Evolutionary conservation across 2,797 vertebrate species (phyloP), one percentile per base, ranked within the genome.

Genomic region (Atherinosoma microstoma): DNA sequence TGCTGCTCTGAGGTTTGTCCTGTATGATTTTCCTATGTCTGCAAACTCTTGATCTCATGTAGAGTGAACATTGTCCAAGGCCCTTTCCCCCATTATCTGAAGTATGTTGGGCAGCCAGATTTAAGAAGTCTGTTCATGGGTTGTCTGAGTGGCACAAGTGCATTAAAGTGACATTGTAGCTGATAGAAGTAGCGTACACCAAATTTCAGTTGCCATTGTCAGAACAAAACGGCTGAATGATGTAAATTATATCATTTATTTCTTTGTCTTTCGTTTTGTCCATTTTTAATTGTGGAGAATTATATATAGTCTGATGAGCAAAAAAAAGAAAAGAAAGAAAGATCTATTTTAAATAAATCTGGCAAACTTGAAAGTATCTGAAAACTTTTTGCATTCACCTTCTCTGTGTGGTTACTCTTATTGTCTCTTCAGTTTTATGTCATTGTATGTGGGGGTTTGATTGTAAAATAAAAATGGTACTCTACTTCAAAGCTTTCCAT

Each of bases 381-480:
- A 29, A 53, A 54, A 54, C 24, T 27, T 54, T 54, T 22, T 29
- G 51, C 47, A 51, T 22, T 22, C 49, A 27, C 24, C 27, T 54
- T 16, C 27, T 15, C 27, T 6, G 5, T 16, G 6, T 16, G 27
- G 29, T 56, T 56, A 30, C 27, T 15, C 42, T 70, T 57, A 60
- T 27, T 42, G 32, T 66, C 40, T 1, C 16, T 64, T n/a, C 42
- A 18, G 20, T 74, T 47, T 61, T 34, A 51, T 58, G 58, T 67
- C 51, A 51, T 34, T 45, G n/a, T 22, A 3, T 24, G n/a, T 36
- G n/a, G 22, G 6, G 7, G 29, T 56, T 32, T 45, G 58, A 42
- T 71, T 75, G 67, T 80, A 71, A 77, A 79, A 71, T 61, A 34
- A 27, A 60, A 47, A 58, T n/a, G 2, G 6, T 7, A 20, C 35